These are phyloP conservation scores for Crotalus horridus DNA, from an alignment of 2,113 vertebrate genomes.

Conservation along the genomic window DNA sequence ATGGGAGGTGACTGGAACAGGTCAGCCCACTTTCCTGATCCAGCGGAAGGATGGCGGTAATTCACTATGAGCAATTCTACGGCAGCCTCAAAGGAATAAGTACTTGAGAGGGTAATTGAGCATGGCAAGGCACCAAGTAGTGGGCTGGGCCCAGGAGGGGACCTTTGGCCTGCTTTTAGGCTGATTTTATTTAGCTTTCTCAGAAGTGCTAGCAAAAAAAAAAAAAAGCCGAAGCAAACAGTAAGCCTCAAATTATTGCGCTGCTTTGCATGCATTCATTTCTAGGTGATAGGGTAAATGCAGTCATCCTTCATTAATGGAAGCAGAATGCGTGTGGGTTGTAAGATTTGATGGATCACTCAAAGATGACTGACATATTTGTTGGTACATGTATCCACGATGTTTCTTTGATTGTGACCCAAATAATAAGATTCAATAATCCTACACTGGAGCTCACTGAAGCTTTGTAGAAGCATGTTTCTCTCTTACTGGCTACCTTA, in stretches of 20 bases:
- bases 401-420: background rate
- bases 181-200: background rate
- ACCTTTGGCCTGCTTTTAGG: background rate
- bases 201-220: background rate
- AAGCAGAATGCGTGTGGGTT: background rate
- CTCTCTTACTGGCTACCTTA: background rate
- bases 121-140: background rate
- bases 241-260: background rate
- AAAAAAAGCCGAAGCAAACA: background rate
- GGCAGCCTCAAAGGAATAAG: background rate
- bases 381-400: background rate
- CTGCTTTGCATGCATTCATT: background rate
- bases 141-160: background rate
- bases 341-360: background rate
- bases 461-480: background rate
- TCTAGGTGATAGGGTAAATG: background rate
- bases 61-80: background rate
- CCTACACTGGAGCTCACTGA: background rate
- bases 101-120: conserved; percentile 18
- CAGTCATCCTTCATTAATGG: background rate
- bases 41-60: background rate
- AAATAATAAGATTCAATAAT: background rate
- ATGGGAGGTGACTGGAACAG: background rate
- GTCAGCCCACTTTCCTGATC: conserved; percentile 3
- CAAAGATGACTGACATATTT: background rate